Evolutionary conservation across 30 jellyfish, hydroid and myxozoan species (phyloP).

Genomic region (Turritopsis rubra): DNA sequence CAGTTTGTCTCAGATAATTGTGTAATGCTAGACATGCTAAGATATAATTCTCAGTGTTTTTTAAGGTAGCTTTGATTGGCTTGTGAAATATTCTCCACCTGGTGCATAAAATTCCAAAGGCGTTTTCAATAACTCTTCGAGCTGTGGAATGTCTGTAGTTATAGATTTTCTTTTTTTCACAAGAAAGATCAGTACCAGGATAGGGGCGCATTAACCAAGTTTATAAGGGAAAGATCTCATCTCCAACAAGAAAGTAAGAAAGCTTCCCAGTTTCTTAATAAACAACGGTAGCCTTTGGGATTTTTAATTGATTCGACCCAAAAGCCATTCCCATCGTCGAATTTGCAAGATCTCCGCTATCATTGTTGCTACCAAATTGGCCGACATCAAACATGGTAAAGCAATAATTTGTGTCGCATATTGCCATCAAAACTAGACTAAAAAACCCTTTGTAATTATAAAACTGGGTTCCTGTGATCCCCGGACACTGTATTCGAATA

Average conservation of each 20-base stretch:
- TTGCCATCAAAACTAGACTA: conserved; percentile 46
- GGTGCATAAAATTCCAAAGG: conserved; percentile 38
- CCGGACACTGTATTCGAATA: conserved; percentile 49
- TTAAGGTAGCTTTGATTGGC: conserved; percentile 28
- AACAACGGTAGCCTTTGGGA: neutral
- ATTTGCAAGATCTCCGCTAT: conserved; percentile 21
- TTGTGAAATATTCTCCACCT: conserved; percentile 22
- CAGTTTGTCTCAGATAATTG: conserved; percentile 24
- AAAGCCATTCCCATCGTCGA: conserved; percentile 25
- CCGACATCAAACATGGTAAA: conserved; percentile 34
- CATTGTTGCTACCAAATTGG: conserved; percentile 24
- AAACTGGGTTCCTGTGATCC: conserved; percentile 21
- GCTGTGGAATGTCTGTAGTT: conserved; percentile 10
- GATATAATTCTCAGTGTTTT: conserved; percentile 18
- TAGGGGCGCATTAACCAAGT: conserved; percentile 19
- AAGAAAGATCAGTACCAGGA: neutral
- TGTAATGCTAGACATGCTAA: conserved; percentile 21
- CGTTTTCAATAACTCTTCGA: conserved; percentile 27
- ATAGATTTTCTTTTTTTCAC: conserved; percentile 7
- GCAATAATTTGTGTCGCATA: conserved; percentile 64
- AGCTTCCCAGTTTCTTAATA: neutral
- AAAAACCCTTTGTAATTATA: conserved; percentile 8
- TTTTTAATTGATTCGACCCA: neutral
- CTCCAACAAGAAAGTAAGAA: conserved; percentile 33
- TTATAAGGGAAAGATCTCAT: conserved; percentile 29